These are phyloP conservation scores for Corythaixoides concolor DNA, from an alignment of 2,113 vertebrate genomes.

Conservation along the genomic window DNA sequence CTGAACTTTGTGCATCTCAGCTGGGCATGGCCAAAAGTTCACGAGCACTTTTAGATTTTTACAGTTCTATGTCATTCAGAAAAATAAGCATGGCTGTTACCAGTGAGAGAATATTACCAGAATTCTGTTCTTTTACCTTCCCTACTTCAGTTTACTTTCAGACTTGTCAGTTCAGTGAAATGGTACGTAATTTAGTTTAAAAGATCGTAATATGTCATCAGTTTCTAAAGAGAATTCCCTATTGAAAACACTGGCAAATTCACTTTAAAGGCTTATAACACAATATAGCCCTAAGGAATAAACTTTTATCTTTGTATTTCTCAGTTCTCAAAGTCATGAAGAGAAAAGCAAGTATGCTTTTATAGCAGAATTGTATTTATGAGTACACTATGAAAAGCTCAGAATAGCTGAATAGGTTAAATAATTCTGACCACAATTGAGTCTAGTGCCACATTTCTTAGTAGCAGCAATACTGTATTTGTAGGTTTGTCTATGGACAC, in stretches of 20 bases:
- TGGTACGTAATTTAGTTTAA: conserved; percentile 31
- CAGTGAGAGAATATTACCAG: background rate
- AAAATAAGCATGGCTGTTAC: background rate
- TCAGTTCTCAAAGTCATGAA: conserved; percentile 20
- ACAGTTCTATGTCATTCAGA: background rate
- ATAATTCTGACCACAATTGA: background rate
- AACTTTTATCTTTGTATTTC: conserved; percentile 42
- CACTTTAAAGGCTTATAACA: conserved; percentile 43
- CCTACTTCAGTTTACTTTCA: background rate
- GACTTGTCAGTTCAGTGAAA: conserved; percentile 35
- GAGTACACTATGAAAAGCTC: background rate
- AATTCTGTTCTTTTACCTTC: background rate
- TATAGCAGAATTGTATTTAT: background rate
- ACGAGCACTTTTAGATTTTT: background rate
- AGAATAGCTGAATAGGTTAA: background rate
- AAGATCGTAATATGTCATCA: conserved; percentile 21
- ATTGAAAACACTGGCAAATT: conserved; percentile 51
- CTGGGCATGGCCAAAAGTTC: background rate
- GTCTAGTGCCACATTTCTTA: background rate
- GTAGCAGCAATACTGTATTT: background rate
- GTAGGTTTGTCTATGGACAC: background rate
- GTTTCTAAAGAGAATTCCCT: conserved; percentile 55
- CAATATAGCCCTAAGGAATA: conserved; percentile 44
- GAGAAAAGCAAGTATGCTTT: background rate
- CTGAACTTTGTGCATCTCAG: background rate